phyloP scores from a whole-genome alignment of 92 coral and sea anemone genomes.

The Parazoanthus swiftii region DNA sequence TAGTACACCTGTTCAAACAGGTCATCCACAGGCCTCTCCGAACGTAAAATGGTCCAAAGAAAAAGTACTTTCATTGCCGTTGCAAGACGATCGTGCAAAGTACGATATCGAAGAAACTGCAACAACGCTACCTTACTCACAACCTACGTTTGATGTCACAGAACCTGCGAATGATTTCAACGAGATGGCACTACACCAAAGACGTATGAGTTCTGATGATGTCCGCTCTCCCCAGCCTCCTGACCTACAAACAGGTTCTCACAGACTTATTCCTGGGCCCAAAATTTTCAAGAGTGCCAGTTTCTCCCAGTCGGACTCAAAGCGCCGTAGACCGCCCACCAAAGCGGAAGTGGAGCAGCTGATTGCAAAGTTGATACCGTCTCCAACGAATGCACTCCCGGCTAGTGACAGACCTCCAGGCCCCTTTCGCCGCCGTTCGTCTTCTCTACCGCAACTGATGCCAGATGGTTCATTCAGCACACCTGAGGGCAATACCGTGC shows the following conservation, averaged over 20 bases:
- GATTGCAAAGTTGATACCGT: constrained; percentile 16
- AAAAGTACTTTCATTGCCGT: no score
- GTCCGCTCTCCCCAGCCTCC: neutral
- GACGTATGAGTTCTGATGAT: constrained; percentile 18
- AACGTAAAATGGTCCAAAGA: neutral
- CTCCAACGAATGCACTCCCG: constrained; percentile 14
- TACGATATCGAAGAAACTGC: neutral
- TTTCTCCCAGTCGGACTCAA: constrained; percentile 47
- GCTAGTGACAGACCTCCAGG: constrained; percentile 49
- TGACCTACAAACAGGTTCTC: constrained; percentile 19
- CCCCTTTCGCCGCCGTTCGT: constrained; percentile 71
- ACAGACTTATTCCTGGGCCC: constrained; percentile 20
- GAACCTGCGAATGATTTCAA: neutral
- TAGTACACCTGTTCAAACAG: neutral
- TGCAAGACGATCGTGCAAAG: neutral
- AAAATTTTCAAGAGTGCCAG: constrained; percentile 59
- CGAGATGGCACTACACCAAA: neutral
- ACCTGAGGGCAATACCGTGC: neutral
- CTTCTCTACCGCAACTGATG: constrained; percentile 72
- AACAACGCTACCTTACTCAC: neutral
- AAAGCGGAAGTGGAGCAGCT: constrained; percentile 37
- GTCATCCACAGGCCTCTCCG: neutral
- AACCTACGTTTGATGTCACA: neutral
- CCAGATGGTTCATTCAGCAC: constrained; percentile 4
- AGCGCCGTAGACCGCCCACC: constrained; percentile 21